Evolutionary conservation across 2,888 invertebrate genomes (phyloP).

Genomic region (Onthophagus sagittarius): DNA sequence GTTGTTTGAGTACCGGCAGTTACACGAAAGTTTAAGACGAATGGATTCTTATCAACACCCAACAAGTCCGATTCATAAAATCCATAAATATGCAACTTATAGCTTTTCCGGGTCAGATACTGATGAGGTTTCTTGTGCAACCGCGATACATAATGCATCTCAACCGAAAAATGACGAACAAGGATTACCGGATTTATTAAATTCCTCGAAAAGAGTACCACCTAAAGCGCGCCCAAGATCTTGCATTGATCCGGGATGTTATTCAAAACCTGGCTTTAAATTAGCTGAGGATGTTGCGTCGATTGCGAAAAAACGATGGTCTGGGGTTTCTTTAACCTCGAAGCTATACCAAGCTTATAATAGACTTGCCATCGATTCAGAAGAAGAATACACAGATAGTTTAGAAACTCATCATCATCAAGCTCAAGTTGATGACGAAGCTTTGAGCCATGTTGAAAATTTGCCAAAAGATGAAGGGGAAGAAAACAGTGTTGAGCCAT

Average conservation of each 20-base stretch:
- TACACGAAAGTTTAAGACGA: conserved; percentile 71
- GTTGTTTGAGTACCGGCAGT: conserved; percentile 71
- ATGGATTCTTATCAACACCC: conserved; percentile 52
- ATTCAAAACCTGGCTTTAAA: conserved; percentile 41
- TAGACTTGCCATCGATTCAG: conserved; percentile 62
- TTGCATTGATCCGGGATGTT: conserved; percentile 57
- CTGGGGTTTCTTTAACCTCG: conserved; percentile 65
- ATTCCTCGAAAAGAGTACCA: conserved; percentile 52
- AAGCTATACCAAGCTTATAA: conserved; percentile 72
- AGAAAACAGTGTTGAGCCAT: conserved; percentile 39
- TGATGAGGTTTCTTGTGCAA: conserved; percentile 46
- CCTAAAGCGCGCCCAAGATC: conserved; percentile 65
- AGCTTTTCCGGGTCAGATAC: conserved; percentile 43
- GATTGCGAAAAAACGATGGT: conserved; percentile 64
- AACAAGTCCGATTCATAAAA: conserved; percentile 41
- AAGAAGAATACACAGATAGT: conserved; percentile 70
- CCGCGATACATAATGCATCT: conserved; percentile 51
- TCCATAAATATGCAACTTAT: conserved; percentile 33
- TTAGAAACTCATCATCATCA: conserved; percentile 51
- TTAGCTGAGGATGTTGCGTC: conserved; percentile 47
- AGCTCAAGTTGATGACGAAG: conserved; percentile 17
- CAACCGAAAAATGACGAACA: conserved; percentile 49
- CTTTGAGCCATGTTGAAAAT: conserved; percentile 13
- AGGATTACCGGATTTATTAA: conserved; percentile 55
- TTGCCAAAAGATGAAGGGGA: conserved; percentile 39